These are phyloP conservation scores for Eupithecia inturbata DNA, from an alignment of 2,888 invertebrate genomes.

Conservation along the genomic window DNA sequence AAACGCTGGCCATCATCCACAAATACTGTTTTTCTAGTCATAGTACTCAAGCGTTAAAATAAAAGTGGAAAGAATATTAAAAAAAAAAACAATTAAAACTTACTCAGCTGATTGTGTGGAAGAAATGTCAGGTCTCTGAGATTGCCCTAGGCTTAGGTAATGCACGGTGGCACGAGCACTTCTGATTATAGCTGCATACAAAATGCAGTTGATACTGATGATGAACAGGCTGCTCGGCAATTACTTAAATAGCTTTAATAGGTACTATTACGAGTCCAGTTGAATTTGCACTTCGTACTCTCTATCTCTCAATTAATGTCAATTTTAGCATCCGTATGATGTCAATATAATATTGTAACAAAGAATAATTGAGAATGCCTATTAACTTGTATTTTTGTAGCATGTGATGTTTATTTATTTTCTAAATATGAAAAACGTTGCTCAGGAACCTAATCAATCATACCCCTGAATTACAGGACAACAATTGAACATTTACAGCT, in stretches of 20 bases:
- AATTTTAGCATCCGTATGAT: conserved; percentile 23
- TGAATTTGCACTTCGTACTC: conserved; percentile 37
- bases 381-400: background rate
- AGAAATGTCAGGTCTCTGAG: background rate
- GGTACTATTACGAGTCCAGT: conserved; percentile 1
- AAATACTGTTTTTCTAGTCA: background rate
- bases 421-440: background rate
- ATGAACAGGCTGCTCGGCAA: background rate
- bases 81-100: background rate
- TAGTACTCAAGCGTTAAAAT: background rate
- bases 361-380: background rate
- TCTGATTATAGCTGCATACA: background rate
- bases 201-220: conserved; percentile 8
- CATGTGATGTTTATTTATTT: background rate
- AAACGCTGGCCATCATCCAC: background rate
- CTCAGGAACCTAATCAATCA: background rate
- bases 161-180: background rate
- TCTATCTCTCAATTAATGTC: conserved; percentile 22
- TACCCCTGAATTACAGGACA: background rate
- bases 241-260: conserved; percentile 3
- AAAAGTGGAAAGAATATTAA: background rate
- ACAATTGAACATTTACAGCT: too few relatives aligned
- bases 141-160: background rate
- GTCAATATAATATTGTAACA: background rate
- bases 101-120: background rate